Percentiles rank a stretch among this genome's conserved stretches.
Evolutionary conservation across 2,888 invertebrate species (phyloP).

Genomic region (Selenia dentaria): DNA sequence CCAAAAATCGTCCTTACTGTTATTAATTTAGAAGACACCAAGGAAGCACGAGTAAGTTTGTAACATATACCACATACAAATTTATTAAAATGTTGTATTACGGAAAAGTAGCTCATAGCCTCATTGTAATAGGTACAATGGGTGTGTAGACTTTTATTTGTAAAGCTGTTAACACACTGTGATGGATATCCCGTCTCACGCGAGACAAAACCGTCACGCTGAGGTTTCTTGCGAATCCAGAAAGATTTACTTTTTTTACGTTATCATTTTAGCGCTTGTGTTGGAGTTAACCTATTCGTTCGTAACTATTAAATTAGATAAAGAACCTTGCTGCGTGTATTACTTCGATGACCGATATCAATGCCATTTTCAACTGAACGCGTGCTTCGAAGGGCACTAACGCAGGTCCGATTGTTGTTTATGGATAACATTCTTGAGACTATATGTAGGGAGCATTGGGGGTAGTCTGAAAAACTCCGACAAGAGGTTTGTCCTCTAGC

Average conservation of each 20-base stretch:
- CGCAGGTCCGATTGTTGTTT: too few species aligned
- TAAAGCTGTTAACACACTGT: conserved; percentile 63
- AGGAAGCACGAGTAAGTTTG: conserved; percentile 38
- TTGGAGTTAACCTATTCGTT: too few species aligned
- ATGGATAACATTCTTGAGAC: too few species aligned
- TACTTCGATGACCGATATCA: too few species aligned
- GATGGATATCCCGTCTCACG: conserved; percentile 74
- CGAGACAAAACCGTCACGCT: conserved; percentile 72
- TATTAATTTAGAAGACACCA: background rate
- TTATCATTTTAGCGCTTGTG: too few species aligned
- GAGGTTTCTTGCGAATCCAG: conserved; percentile 64
- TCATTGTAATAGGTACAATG: conserved; percentile 4
- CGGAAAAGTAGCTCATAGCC: conserved; percentile 34
- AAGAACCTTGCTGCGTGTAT: too few species aligned
- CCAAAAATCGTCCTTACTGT: conserved; percentile 20
- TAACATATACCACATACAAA: conserved; percentile 44
- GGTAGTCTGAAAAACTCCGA: too few species aligned
- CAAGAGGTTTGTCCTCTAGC: too few species aligned
- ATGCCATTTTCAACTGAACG: too few species aligned
- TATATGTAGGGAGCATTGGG: too few species aligned
- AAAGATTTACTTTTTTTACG: conserved; percentile 25
- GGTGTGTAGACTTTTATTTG: conserved; percentile 30
- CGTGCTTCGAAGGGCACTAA: too few species aligned
- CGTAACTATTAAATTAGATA: too few species aligned
- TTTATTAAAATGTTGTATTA: conserved; percentile 8